Evolutionary conservation across 2,113 vertebrate genomes (phyloP).

Genomic region (Elgaria multicarinata): DNA sequence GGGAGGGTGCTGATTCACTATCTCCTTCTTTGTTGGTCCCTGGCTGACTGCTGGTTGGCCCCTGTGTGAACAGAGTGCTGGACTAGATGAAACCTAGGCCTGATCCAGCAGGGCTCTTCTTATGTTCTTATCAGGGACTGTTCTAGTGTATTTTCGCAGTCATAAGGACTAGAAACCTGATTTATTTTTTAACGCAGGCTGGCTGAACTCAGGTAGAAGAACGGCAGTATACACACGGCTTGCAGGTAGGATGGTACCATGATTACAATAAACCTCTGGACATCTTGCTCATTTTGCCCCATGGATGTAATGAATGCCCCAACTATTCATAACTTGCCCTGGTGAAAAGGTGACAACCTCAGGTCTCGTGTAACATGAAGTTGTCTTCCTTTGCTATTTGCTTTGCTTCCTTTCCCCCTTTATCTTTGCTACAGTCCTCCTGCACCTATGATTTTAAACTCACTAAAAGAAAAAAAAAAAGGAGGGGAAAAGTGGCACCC

Average conservation of each 20-base stretch:
- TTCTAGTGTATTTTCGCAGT: neutral
- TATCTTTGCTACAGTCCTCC: neutral
- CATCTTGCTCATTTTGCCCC: neutral
- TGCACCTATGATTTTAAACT: slow-evolving; percentile 33
- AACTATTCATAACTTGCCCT: too few species aligned
- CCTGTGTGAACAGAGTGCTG: too few species aligned
- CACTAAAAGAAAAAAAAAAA: slow-evolving; percentile 8
- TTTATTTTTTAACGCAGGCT: neutral
- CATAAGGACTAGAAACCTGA: neutral
- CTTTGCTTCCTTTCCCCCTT: neutral
- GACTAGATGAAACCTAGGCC: too few species aligned
- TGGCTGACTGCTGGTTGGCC: too few species aligned
- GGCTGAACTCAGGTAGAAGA: neutral
- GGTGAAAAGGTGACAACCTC: neutral
- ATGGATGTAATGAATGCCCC: neutral
- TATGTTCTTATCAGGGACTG: too few species aligned
- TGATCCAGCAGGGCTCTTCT: too few species aligned
- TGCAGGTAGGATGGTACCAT: too few species aligned
- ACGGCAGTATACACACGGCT: neutral
- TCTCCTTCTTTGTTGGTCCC: too few species aligned
- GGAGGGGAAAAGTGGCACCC: slow-evolving; percentile 30
- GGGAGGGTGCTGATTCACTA: too few species aligned
- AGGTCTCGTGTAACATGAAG: neutral
- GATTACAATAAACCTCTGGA: neutral
- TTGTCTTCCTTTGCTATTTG: neutral